A percentile compares a stretch with the other conserved stretches of the same genome.
These are phyloP conservation scores for Holocentrus rufus DNA, from an alignment of 2,797 vertebrate genomes.

Conservation along the genomic window DNA sequence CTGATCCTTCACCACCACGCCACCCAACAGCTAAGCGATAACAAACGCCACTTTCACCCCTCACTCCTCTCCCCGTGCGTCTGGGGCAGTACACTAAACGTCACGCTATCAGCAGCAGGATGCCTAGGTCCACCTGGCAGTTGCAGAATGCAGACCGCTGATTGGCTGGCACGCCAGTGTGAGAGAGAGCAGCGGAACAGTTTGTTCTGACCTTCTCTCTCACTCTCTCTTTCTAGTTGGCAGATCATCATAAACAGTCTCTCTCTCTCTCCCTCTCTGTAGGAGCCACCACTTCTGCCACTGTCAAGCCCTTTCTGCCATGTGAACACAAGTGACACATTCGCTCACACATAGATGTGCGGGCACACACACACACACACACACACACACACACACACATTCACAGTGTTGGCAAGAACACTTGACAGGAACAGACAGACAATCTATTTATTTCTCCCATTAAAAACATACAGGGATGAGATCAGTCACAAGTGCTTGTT, in stretches of 20 bases:
- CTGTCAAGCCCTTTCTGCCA: slow-evolving; percentile 21
- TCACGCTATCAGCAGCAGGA: slow-evolving; percentile 59
- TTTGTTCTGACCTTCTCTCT: slow-evolving; percentile 69
- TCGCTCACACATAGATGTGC: not conserved
- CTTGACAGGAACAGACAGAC: slow-evolving; percentile 16
- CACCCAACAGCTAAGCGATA: slow-evolving; percentile 34
- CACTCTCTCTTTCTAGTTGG: slow-evolving; percentile 49
- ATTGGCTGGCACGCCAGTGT: slow-evolving; percentile 62
- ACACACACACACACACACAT: slow-evolving; percentile 8
- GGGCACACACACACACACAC: not conserved
- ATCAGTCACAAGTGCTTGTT: slow-evolving; percentile 20
- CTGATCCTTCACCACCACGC: not conserved
- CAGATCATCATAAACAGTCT: slow-evolving; percentile 60
- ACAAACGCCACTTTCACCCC: slow-evolving; percentile 15
- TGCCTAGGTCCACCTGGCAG: slow-evolving; percentile 68
- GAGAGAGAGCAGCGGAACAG: slow-evolving; percentile 66
- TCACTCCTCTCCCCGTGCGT: slow-evolving; percentile 27
- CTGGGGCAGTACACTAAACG: slow-evolving; percentile 51
- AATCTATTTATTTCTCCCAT: slow-evolving; percentile 39
- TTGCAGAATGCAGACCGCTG: slow-evolving; percentile 41
- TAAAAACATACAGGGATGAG: slow-evolving; percentile 25
- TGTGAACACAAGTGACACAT: slow-evolving; percentile 42
- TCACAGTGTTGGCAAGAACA: slow-evolving; percentile 14
- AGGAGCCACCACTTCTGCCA: slow-evolving; percentile 28
- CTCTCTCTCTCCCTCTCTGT: slow-evolving; percentile 18